Evolutionary conservation across 1,140 invertebrate species (phyloP).

Genomic region (Aricia agestis): DNA sequence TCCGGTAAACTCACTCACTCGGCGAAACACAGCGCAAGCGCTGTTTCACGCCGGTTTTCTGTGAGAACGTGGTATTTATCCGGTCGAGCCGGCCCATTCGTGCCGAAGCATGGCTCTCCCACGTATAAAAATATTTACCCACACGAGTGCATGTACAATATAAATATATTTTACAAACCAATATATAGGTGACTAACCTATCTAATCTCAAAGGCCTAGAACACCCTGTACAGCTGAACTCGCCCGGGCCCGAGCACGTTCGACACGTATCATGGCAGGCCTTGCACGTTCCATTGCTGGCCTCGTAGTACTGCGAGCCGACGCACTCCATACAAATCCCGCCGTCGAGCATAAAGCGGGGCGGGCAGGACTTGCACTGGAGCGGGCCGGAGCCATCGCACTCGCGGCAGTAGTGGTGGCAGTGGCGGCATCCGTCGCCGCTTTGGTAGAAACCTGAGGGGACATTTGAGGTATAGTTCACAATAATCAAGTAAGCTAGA

Average conservation of each 20-base stretch:
- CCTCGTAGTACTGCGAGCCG: conserved; percentile 84
- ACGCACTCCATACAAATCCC: conserved; percentile 85
- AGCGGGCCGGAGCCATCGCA: conserved; percentile 86
- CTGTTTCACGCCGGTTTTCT: too few species aligned
- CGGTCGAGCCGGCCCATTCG: too few species aligned
- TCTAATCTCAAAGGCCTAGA: conserved; percentile 80
- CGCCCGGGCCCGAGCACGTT: conserved; percentile 82
- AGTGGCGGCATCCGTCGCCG: conserved; percentile 87
- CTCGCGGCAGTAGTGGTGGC: conserved; percentile 89
- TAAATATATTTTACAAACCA: too few species aligned
- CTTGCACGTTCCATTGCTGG: conserved; percentile 80
- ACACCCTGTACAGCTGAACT: conserved; percentile 82
- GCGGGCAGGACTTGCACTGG: conserved; percentile 83
- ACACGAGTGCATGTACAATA: too few species aligned
- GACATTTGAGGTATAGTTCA: too few species aligned
- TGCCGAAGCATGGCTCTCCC: too few species aligned
- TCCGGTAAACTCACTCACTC: too few species aligned
- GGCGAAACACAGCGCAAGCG: too few species aligned
- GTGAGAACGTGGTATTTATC: too few species aligned
- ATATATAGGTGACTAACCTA: conserved; percentile 45
- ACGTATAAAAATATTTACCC: too few species aligned
- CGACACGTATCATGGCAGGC: conserved; percentile 82
- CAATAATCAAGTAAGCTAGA: too few species aligned
- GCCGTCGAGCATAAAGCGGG: conserved; percentile 83
- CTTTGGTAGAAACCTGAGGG: conserved; percentile 83